These are phyloP conservation scores for Bradypus variegatus DNA, from an alignment of 2,797 vertebrate species.

Conservation along the genomic window DNA sequence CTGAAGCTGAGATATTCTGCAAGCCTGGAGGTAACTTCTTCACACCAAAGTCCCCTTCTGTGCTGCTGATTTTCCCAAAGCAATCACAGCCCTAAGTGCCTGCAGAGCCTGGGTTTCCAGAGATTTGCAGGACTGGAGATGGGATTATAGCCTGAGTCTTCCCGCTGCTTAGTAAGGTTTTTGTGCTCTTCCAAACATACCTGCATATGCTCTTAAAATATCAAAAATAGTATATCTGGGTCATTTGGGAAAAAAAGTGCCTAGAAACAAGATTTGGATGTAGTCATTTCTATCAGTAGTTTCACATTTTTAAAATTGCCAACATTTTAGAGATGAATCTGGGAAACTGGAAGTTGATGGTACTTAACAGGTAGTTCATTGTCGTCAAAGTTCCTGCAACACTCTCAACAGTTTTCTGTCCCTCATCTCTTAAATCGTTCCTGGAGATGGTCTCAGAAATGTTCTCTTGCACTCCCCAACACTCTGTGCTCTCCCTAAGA, in stretches of 20 bases:
- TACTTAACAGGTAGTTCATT: rapidly evolving
- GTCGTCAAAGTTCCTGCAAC: rapidly evolving
- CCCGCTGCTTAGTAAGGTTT: rapidly evolving
- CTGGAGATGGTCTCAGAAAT: background rate
- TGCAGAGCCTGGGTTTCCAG: background rate
- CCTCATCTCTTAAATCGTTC: rapidly evolving
- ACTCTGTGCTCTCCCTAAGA: background rate
- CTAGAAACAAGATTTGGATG: background rate
- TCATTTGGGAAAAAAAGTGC: background rate
- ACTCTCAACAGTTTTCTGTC: rapidly evolving
- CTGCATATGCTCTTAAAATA: rapidly evolving
- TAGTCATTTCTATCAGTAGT: background rate
- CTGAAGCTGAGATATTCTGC: rapidly evolving
- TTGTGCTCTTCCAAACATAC: background rate
- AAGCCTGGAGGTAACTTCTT: rapidly evolving
- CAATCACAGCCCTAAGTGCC: rapidly evolving
- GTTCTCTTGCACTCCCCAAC: background rate
- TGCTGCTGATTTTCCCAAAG: background rate
- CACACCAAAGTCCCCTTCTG: rapidly evolving
- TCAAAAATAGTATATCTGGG: background rate
- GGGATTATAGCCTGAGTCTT: rapidly evolving
- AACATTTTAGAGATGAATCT: background rate
- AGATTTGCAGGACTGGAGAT: rapidly evolving
- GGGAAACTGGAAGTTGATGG: background rate
- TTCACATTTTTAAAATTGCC: background rate